A percentile compares a stretch with the other conserved stretches of the same genome.
Conservation (phyloP, 2,888 invertebrate species). For the Platypus cylindrus region DNA sequence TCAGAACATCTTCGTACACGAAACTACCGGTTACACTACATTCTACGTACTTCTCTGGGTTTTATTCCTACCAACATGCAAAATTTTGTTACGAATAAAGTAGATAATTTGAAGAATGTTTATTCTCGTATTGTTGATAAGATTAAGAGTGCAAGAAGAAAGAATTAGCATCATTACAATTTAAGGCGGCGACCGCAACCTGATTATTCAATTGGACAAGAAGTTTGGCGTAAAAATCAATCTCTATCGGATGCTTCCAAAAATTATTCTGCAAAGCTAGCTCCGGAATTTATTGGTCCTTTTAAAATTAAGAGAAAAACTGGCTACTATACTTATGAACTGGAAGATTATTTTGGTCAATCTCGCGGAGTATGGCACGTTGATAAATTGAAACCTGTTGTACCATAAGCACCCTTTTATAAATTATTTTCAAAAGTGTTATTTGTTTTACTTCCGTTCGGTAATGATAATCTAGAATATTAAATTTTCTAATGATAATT, state of each 20-base stretch:
- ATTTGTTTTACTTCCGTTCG: no score
- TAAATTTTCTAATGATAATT: no score
- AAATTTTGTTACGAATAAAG: neutral
- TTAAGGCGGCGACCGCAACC: slow-evolving; percentile 2
- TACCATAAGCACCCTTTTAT: no score
- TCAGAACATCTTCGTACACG: neutral
- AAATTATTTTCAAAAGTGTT: no score
- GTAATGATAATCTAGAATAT: no score
- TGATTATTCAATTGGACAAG: no score
- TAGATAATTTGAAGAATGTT: neutral
- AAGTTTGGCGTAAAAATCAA: slow-evolving; percentile 9
- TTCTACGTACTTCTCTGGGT: no score
- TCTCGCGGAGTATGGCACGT: slow-evolving; percentile 10
- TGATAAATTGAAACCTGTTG: slow-evolving; percentile 9
- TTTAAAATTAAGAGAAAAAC: slow-evolving; percentile 6
- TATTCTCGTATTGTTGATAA: neutral
- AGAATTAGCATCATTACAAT: slow-evolving; percentile 2
- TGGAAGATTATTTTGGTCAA: slow-evolving; percentile 7
- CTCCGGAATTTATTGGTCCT: slow-evolving; percentile 11
- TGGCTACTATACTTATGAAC: slow-evolving; percentile 10
- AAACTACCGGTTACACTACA: neutral
- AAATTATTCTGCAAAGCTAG: slow-evolving; percentile 8
- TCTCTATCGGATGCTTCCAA: slow-evolving; percentile 8
- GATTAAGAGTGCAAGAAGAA: neutral
- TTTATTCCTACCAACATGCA: no score